Evolutionary conservation across 2,797 vertebrate species (phyloP).

Genomic region (Macrochelys suwanniensis): DNA sequence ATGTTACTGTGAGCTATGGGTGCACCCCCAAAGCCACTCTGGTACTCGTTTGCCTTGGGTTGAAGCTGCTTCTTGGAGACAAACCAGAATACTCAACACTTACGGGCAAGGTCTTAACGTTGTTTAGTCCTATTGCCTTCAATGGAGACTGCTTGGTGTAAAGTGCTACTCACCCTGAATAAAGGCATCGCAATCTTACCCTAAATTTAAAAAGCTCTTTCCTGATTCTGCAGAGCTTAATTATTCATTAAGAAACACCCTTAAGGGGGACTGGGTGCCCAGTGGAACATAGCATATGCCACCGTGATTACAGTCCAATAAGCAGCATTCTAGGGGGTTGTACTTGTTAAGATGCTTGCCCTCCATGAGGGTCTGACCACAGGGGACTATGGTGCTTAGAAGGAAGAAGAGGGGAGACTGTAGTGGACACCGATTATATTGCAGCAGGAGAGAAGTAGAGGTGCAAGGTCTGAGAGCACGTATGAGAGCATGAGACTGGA

Average conservation of each 20-base stretch:
- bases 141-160: not conserved
- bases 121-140: not conserved
- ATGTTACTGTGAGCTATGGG: too few species aligned
- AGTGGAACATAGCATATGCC: not conserved
- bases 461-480: not conserved
- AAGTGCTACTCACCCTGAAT: not conserved
- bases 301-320: not conserved
- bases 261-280: not conserved
- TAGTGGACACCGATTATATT: not conserved
- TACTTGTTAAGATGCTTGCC: not conserved
- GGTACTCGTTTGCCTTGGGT: too few species aligned
- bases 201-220: not conserved
- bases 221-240: not conserved
- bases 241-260: not conserved
- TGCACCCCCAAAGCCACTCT: too few species aligned
- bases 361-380: not conserved
- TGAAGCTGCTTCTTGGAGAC: too few species aligned
- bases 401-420: not conserved
- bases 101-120: too few species aligned
- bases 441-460: not conserved
- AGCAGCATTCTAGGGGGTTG: not conserved
- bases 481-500: not conserved
- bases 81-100: too few species aligned
- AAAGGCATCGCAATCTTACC: not conserved
- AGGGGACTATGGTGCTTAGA: not conserved